Evolutionary conservation across 2,888 invertebrate genomes (phyloP).

Genomic region (Acanthosepion esculentum): DNA sequence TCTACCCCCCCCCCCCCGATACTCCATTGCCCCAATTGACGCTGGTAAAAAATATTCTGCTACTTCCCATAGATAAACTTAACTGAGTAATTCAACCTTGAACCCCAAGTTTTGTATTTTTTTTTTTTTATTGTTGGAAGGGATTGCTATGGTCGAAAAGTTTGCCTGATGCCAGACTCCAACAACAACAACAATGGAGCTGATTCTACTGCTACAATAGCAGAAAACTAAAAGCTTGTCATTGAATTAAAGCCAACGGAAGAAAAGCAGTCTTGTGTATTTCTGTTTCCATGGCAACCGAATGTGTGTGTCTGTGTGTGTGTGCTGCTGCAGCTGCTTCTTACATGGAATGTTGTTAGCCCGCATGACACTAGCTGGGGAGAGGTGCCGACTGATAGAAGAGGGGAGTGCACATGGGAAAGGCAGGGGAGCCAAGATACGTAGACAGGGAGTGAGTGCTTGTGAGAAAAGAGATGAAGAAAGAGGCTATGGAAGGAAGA

Average conservation of each 20-base stretch:
- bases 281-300: not conserved
- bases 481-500: not conserved
- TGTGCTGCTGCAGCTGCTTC: not conserved
- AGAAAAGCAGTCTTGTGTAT: conserved; percentile 33
- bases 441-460: not conserved
- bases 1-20: not conserved
- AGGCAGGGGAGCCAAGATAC: not conserved
- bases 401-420: not conserved
- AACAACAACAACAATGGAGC: not conserved
- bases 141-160: not conserved
- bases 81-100: too few relatives aligned
- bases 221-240: conserved; percentile 1
- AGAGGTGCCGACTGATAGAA: not conserved
- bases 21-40: too few relatives aligned
- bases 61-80: too few relatives aligned
- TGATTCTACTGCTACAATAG: not conserved
- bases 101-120: too few relatives aligned
- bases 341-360: not conserved
- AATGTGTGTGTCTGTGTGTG: not conserved
- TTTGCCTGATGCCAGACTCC: not conserved
- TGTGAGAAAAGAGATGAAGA: not conserved
- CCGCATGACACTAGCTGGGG: not conserved
- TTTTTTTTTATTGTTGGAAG: too few relatives aligned
- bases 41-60: too few relatives aligned
- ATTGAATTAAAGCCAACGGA: not conserved